phyloP scores from a whole-genome alignment of 2,888 invertebrate genomes.

The Scotopteryx bipunctaria region DNA sequence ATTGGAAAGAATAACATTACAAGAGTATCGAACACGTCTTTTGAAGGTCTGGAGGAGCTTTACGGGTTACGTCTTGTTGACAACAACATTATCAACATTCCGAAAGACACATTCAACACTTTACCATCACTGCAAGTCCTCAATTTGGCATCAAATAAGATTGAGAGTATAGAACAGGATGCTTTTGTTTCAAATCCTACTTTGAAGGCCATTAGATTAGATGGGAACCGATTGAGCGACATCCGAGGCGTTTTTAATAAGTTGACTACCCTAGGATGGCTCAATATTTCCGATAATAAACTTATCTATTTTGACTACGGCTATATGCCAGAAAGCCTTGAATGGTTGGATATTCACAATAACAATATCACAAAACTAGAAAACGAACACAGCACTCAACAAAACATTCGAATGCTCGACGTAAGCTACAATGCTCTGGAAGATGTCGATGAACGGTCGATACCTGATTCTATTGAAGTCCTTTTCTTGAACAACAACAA shows the following conservation, averaged over 20 bases:
- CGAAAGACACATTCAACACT: slow-evolving; percentile 88
- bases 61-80: slow-evolving; percentile 90
- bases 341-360: slow-evolving; percentile 91
- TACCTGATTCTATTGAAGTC: slow-evolving; percentile 89
- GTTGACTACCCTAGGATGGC: slow-evolving; percentile 88
- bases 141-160: slow-evolving; percentile 91
- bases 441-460: slow-evolving; percentile 86
- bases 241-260: slow-evolving; percentile 90
- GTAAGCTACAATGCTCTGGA: slow-evolving; percentile 89
- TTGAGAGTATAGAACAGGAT: slow-evolving; percentile 88
- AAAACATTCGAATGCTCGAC: slow-evolving; percentile 89
- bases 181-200: slow-evolving; percentile 89
- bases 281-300: slow-evolving; percentile 91
- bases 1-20: slow-evolving; percentile 91
- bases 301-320: slow-evolving; percentile 91
- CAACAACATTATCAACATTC: slow-evolving; percentile 89
- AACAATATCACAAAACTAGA: slow-evolving; percentile 90
- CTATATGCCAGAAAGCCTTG: slow-evolving; percentile 88
- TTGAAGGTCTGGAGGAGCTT: slow-evolving; percentile 88
- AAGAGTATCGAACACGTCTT: slow-evolving; percentile 87
- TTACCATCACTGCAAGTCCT: slow-evolving; percentile 89
- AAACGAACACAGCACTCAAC: slow-evolving; percentile 87
- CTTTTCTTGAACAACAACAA: slow-evolving; percentile 90
- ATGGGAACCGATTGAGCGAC: slow-evolving; percentile 89
- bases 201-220: slow-evolving; percentile 89